Base-by-base conservation (phyloP, 2,113 vertebrate species). In the Ceuthmochares aereus region DNA sequence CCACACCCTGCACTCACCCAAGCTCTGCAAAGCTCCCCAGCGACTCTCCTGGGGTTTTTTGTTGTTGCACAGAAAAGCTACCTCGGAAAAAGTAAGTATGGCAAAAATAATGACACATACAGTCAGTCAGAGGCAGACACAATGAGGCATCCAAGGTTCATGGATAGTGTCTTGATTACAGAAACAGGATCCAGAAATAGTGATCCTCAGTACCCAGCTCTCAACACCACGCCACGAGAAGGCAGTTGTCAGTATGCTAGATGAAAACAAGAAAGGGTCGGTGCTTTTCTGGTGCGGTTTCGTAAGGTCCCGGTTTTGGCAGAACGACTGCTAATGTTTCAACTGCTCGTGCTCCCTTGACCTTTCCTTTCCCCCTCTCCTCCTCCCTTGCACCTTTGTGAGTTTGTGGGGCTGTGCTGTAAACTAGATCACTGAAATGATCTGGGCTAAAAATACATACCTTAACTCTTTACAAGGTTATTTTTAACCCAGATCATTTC, bases 401-500 rank as follows among this genome's bases (percentile, higher is more conserved):
- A 91, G 64, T 90, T 78, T 93, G 86, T 78, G 68, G 70, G 87
- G 62, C 82, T 84, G 84, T 84, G 93, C 89, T 60, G 63, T 86
- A 66, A 89, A 90, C 56, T 23, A 22, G 60, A 96, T 92, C 93
- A 55, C 89, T 95, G 91, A 87, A 93, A 95, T 72, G 68, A 96
- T 90, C 83, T 27, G 56, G 60, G 91, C 76, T 96, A 95, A 95
- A 97, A 95, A 97, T 97, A 97, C 3, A 0, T 15, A 83, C 42
- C 86, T 84, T 87, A 92, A 92, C 90, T 93, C 94, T 97, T 96
- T 84, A 47, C 88, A 67, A 25, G 29, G 79, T 70, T 97, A 97
- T 97, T 97, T 97, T 97, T 96, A 96, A 89, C 83, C 80, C 52
- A 10, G 80, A 68, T 95, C 64, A 81, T 87, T 93, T 90, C 89